Percentiles rank a stretch among this genome's conserved stretches.
These are phyloP conservation scores for Donacobius atricapilla DNA, from an alignment of 2,113 vertebrate species.

Conservation along the genomic window DNA sequence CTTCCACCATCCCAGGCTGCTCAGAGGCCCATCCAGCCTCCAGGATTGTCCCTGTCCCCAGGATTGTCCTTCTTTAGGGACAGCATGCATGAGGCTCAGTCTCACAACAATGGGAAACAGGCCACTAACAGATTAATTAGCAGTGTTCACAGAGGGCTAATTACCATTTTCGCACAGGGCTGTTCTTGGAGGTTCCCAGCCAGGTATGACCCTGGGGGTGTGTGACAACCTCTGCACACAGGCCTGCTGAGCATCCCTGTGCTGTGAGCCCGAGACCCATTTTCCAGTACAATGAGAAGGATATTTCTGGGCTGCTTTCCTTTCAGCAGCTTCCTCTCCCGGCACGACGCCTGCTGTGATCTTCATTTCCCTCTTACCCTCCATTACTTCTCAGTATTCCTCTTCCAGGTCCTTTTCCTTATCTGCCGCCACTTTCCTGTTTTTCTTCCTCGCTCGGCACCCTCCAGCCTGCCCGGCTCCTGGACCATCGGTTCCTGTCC, in stretches of 20 bases:
- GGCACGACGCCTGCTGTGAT: not conserved
- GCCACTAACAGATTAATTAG: not conserved
- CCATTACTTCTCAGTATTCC: constrained; percentile 7
- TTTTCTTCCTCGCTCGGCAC: constrained; percentile 38
- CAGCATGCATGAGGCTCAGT: fast-evolving
- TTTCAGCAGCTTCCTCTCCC: not conserved
- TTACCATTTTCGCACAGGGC: not conserved
- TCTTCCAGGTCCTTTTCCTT: constrained; percentile 50
- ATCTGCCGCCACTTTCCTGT: constrained; percentile 69
- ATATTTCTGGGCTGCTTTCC: not conserved
- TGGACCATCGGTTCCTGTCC: not conserved
- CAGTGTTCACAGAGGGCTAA: not conserved
- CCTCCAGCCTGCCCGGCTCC: constrained; percentile 15
- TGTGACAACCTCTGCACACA: not conserved
- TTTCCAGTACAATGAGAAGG: not conserved
- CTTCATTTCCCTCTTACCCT: not conserved
- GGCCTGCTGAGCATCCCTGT: not conserved
- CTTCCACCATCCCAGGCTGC: not conserved
- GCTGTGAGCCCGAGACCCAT: not conserved
- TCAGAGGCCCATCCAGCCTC: not conserved
- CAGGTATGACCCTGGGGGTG: fast-evolving
- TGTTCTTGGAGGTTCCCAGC: not conserved
- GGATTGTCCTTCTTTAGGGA: not conserved
- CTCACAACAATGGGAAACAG: fast-evolving
- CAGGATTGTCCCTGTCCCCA: not conserved